Evolutionary conservation across 2,888 invertebrate genomes (phyloP).

Genomic region (Rhaphigaster nebulosa): DNA sequence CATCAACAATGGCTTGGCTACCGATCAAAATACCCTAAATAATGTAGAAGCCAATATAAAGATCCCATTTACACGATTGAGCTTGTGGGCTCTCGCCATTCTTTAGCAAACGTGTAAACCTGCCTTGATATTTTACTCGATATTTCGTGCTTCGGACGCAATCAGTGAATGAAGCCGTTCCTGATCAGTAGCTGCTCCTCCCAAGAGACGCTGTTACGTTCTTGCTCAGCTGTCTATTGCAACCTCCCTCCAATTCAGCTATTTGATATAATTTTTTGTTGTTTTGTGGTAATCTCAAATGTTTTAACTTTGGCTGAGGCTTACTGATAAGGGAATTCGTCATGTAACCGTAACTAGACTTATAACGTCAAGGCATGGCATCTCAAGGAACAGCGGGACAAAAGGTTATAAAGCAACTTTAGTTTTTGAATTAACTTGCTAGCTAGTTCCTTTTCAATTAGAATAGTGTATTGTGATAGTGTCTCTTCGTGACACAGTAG

Average conservation of each 20-base stretch:
- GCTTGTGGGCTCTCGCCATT: too few relatives aligned
- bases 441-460: background rate
- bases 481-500: background rate
- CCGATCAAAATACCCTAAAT: too few relatives aligned
- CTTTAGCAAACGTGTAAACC: too few relatives aligned
- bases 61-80: too few relatives aligned
- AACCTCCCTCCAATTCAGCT: background rate
- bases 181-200: background rate
- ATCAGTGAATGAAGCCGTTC: background rate
- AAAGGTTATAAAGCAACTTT: background rate
- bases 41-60: too few relatives aligned
- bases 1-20: too few relatives aligned
- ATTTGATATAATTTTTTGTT: background rate
- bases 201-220: background rate
- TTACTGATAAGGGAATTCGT: background rate
- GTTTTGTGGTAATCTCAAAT: background rate
- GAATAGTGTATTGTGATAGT: background rate
- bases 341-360: background rate
- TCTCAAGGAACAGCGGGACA: background rate
- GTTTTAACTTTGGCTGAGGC: background rate
- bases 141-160: background rate
- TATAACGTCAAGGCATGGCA: background rate
- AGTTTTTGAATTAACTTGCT: background rate
- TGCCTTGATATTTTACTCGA: too few relatives aligned
- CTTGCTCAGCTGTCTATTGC: background rate